Conservation (phyloP, 2,888 invertebrate genomes). For the Acanthococcus lagerstroemiae region DNA sequence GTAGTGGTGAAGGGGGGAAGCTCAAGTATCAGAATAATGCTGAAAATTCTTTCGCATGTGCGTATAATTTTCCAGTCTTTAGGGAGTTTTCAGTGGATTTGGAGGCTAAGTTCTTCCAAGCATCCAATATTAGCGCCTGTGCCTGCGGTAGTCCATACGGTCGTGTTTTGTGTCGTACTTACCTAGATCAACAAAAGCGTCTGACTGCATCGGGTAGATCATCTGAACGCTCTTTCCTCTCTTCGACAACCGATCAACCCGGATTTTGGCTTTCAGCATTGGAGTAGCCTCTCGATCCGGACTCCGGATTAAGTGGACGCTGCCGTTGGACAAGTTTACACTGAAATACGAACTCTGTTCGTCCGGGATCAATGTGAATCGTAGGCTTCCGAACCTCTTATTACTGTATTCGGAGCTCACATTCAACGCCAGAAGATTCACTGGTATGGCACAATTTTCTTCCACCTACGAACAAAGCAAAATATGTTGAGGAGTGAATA, state of each 20-base stretch:
- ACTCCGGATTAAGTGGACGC: slow-evolving; percentile 58
- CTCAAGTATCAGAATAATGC: no score
- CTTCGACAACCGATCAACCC: slow-evolving; percentile 49
- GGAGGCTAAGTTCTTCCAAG: no score
- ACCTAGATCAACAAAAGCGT: slow-evolving; percentile 58
- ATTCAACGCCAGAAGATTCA: slow-evolving; percentile 64
- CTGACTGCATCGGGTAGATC: slow-evolving; percentile 65
- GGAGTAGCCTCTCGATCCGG: slow-evolving; percentile 65
- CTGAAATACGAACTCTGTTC: slow-evolving; percentile 55
- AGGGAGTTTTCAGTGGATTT: no score
- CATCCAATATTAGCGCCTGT: no score
- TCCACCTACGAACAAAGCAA: slow-evolving; percentile 47
- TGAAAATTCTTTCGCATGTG: no score
- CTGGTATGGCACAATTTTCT: slow-evolving; percentile 67
- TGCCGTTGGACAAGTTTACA: slow-evolving; percentile 66
- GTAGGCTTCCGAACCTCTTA: slow-evolving; percentile 34
- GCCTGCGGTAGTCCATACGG: no score
- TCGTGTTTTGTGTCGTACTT: no score
- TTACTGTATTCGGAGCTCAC: slow-evolving; percentile 44
- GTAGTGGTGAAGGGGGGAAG: no score
- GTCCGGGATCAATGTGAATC: slow-evolving; percentile 43
- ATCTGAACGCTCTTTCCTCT: slow-evolving; percentile 61
- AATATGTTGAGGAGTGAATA: background rate
- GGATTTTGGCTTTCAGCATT: slow-evolving; percentile 51
- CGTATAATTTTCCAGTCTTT: no score